A percentile compares a stretch with the other conserved stretches of the same genome.
These are phyloP conservation scores for Hydrotaea diabolus DNA, from an alignment of 2,888 invertebrate genomes.

Conservation along the genomic window DNA sequence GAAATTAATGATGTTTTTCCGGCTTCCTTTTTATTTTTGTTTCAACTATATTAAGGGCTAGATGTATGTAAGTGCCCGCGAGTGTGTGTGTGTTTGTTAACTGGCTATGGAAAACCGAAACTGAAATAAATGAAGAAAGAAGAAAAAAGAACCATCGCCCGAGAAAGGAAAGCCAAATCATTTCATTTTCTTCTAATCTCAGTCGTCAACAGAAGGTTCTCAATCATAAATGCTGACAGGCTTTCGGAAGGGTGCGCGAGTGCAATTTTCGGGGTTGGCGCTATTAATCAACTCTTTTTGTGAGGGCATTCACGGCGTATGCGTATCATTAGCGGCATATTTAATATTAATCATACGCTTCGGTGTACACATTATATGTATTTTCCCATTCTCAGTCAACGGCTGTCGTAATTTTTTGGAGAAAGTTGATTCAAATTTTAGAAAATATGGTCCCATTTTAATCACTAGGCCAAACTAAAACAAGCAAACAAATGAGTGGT, in stretches of 20 bases:
- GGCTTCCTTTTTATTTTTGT: not conserved
- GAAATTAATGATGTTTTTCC: conserved; percentile 41
- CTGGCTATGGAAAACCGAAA: not conserved
- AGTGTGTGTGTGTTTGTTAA: not conserved
- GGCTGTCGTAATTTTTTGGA: not conserved
- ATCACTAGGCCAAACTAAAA: no score
- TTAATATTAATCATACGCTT: conserved; percentile 20
- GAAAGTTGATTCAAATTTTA: no score
- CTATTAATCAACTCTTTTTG: not conserved
- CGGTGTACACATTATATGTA: not conserved
- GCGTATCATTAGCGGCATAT: conserved; percentile 5
- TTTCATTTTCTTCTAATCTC: conserved; percentile 3
- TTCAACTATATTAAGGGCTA: not conserved
- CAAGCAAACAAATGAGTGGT: no score
- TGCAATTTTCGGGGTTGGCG: not conserved
- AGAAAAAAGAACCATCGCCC: no score
- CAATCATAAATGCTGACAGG: not conserved
- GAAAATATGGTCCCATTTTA: no score
- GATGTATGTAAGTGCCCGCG: not conserved
- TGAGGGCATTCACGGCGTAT: not conserved
- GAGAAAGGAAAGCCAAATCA: not conserved
- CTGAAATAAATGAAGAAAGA: conserved; percentile 14
- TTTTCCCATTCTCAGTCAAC: not conserved
- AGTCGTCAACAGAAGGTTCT: not conserved
- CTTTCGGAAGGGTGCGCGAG: not conserved